Base-by-base conservation (phyloP, 1,140 invertebrate species). In the Procambarus virginalis region DNA sequence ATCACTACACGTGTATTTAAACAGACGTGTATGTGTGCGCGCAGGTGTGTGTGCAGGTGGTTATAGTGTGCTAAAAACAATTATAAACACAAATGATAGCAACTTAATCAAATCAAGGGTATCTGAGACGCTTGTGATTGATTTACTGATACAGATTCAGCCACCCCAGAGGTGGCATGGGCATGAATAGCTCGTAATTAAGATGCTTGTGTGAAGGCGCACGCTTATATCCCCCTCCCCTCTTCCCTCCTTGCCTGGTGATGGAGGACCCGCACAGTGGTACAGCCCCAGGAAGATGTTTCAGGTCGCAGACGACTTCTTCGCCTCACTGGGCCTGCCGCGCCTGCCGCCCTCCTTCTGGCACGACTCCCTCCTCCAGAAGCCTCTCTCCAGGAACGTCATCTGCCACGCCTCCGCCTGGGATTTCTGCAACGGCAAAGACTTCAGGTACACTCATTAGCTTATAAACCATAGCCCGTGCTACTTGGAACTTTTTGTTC, bases 281-380 rank as follows among this genome's bases (percentile, higher is more conserved):
- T 98, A 96, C 93, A 97, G 96, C 0, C 97, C 97, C 0, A 94
- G 95, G n/a, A 95, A 96, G 3, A 96, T 97, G 94, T 97, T 97
- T 93, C 95, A 96, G 93, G 93, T 97, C 55, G 97, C 97, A 0
- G 97, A 98, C 93, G 97, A 97, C 93, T 98, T 97, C 93, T 98
- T 96, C 92, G 94, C 96, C 0, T 97, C 97, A 0, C 94, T 98
- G 91, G 97, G 97, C 93, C 95, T 98, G 95, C 96, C 95, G n/a
- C 95, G 96, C 2, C 95, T 98, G 94, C 97, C 97, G 0, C 95
- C 48, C n/a, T 83, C 80, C 68, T 89, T 89, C 80, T 89, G 87
- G 87, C n/a, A 45, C 2, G 49, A 77, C n/a, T 89, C 87, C 22
- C 34, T 89, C 79, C 20, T 82, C 10, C 46, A 64, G 68, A 8